A percentile compares a stretch with the other conserved stretches of the same genome.
Conservation (phyloP, 2,113 vertebrate genomes). For the Pycnonotus jocosus region DNA sequence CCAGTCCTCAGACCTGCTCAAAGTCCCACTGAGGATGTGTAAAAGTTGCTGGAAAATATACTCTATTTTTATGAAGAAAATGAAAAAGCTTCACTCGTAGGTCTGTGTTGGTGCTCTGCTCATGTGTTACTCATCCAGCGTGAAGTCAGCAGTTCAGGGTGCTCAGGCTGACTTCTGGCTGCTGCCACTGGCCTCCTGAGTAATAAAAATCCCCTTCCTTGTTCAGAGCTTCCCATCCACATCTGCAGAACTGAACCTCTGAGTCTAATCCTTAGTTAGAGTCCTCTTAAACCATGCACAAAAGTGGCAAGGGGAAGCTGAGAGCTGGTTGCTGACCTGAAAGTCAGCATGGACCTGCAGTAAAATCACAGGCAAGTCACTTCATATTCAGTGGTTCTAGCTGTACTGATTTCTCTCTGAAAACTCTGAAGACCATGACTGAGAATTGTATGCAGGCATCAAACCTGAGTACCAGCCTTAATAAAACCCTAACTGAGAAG, state of each 20-base stretch:
- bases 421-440: not conserved
- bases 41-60: not conserved
- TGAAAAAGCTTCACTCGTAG: not conserved
- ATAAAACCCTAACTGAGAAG: not conserved
- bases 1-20: not conserved
- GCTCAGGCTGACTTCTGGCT: not conserved
- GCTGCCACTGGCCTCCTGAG: not conserved
- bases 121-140: fast-evolving
- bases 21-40: not conserved
- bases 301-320: not conserved
- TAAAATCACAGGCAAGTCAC: not conserved
- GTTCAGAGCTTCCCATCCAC: not conserved
- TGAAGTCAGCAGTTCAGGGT: not conserved
- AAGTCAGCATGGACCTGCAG: not conserved
- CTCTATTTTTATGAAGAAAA: not conserved
- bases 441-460: not conserved
- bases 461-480: not conserved
- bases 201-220: not conserved
- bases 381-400: not conserved
- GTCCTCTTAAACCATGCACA: not conserved
- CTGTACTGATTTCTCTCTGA: not conserved
- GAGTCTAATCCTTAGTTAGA: not conserved
- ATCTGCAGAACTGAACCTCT: not conserved
- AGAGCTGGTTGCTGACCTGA: not conserved
- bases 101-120: not conserved